Conservation (phyloP, 37 sponge, comb jelly and placozoan genomes). For the Lycopodina hypogea region DNA sequence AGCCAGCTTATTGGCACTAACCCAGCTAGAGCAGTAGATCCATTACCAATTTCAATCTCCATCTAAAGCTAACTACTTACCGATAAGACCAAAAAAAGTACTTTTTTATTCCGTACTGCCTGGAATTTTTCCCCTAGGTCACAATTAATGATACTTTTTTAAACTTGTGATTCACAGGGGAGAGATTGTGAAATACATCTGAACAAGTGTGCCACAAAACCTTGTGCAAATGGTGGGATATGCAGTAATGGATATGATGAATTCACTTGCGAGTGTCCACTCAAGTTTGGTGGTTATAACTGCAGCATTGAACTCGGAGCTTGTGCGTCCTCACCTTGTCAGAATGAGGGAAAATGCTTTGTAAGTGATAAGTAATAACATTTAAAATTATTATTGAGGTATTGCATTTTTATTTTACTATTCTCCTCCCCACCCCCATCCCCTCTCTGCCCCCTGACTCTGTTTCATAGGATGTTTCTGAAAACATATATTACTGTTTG, state of each 20-base stretch:
- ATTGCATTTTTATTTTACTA: too few relatives aligned
- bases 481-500: constrained; percentile 23
- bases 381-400: too few relatives aligned
- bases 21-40: too few relatives aligned
- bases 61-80: background rate
- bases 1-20: too few relatives aligned
- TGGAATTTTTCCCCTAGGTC: too few relatives aligned
- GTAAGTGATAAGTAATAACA: constrained; percentile 26
- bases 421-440: too few relatives aligned
- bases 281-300: constrained; percentile 25
- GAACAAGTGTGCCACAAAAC: constrained; percentile 36
- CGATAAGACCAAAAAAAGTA: background rate
- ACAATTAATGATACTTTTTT: too few relatives aligned
- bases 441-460: too few relatives aligned
- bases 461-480: background rate
- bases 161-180: constrained; percentile 25
- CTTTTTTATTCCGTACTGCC: background rate
- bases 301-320: constrained; percentile 43
- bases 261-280: constrained; percentile 49
- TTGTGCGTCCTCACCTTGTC: constrained; percentile 46
- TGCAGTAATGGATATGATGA: constrained; percentile 37
- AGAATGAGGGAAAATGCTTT: constrained; percentile 37
- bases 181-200: constrained; percentile 54
- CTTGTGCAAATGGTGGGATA: constrained; percentile 65
- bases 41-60: too few relatives aligned